Percentiles rank a stretch among this genome's conserved stretches.
phyloP scores from a whole-genome alignment of 2,888 invertebrate species.

The Eupithecia subfuscata region DNA sequence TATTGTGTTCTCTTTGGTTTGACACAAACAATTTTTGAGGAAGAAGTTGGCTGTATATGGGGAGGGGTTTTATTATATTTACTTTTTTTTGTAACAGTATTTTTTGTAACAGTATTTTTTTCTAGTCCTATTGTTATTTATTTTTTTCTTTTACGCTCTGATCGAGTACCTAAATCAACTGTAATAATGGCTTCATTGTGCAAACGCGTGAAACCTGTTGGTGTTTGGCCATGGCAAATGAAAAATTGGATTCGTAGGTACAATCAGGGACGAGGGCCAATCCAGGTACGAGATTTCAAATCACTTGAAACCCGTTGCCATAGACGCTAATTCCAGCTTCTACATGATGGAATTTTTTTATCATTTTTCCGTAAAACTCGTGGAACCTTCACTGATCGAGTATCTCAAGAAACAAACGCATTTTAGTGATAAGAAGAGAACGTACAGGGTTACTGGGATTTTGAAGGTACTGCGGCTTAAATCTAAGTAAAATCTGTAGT shows the following conservation, averaged over 20 bases:
- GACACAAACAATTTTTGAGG: no score
- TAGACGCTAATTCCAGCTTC: constrained; percentile 80
- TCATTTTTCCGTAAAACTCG: constrained; percentile 83
- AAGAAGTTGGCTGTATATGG: no score
- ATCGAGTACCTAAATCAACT: not conserved
- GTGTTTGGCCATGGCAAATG: constrained; percentile 20
- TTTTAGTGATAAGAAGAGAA: constrained; percentile 83
- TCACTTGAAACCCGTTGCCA: constrained; percentile 59
- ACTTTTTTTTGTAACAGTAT: no score
- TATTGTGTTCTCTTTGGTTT: no score
- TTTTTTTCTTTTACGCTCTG: not conserved
- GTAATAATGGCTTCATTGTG: constrained; percentile 27
- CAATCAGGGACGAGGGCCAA: no score
- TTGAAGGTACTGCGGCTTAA: constrained; percentile 64
- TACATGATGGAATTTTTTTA: constrained; percentile 87
- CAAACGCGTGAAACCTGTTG: constrained; percentile 7
- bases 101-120: no score
- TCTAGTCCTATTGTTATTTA: no score
- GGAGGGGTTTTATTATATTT: no score
- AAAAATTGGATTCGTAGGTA: constrained; percentile 5
- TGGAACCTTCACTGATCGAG: constrained; percentile 82
- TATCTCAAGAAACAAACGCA: constrained; percentile 75
- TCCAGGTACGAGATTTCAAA: constrained; percentile 69
- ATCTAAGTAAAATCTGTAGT: no score
- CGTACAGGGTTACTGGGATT: constrained; percentile 86